Evolutionary conservation across 2,888 invertebrate genomes (phyloP).

Genomic region (Dyspetes luteomarginatus): DNA sequence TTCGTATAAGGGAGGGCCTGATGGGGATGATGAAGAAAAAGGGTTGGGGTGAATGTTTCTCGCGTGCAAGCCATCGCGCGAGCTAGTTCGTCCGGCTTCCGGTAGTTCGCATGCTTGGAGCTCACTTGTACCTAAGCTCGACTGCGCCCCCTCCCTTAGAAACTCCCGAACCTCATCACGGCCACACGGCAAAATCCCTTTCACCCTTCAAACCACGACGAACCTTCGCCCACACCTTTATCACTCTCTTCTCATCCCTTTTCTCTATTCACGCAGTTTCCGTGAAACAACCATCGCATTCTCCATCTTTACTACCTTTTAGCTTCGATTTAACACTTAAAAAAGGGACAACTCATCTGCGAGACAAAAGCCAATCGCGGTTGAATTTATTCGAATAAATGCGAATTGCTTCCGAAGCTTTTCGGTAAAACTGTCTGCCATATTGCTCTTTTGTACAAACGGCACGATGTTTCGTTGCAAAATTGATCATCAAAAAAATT

Average conservation of each 20-base stretch:
- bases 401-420: conserved; percentile 74
- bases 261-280: conserved; percentile 26
- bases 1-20: conserved; percentile 56
- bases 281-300: conserved; percentile 46
- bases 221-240: conserved; percentile 25
- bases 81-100: conserved; percentile 78
- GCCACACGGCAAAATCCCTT: conserved; percentile 42
- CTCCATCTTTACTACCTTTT: conserved; percentile 2
- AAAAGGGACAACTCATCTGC: conserved; percentile 65
- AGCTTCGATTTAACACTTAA: conserved; percentile 66
- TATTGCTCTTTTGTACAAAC: too few species aligned
- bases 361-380: conserved; percentile 76
- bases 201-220: conserved; percentile 27
- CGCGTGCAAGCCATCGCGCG: conserved; percentile 67
- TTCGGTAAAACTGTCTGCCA: too few species aligned
- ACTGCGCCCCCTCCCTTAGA: conserved; percentile 8
- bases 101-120: conserved; percentile 78
- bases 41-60: conserved; percentile 57
- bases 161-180: conserved; percentile 52
- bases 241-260: conserved; percentile 9
- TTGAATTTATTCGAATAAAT: conserved; percentile 79
- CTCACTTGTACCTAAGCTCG: conserved; percentile 77
- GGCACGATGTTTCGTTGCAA: too few species aligned
- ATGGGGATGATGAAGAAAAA: conserved; percentile 49
- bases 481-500: too few species aligned